Percentiles rank a stretch among this genome's conserved stretches.
These are phyloP conservation scores for Mamestra configurata DNA, from an alignment of 1,140 invertebrate genomes.

Conservation along the genomic window DNA sequence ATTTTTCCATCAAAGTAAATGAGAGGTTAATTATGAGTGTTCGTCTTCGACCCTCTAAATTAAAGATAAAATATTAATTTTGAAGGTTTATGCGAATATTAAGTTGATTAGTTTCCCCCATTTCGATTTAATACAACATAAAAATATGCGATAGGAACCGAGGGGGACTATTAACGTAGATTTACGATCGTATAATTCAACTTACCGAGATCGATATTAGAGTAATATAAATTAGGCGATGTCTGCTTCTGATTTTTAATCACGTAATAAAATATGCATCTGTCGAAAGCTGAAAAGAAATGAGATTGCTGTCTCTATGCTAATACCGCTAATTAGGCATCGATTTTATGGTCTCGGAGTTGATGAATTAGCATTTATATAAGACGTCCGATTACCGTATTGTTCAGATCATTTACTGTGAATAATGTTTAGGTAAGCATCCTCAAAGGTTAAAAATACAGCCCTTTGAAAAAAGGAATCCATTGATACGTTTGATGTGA, in stretches of 20 bases:
- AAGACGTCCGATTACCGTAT: neutral
- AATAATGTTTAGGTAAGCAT: slow-evolving; percentile 10
- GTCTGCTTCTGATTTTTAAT: slow-evolving; percentile 44
- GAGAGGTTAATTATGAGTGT: slow-evolving; percentile 21
- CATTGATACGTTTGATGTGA: slow-evolving; percentile 41
- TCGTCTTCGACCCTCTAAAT: slow-evolving; percentile 25
- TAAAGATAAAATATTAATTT: slow-evolving; percentile 46
- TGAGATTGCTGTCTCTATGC: neutral
- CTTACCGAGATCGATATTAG: slow-evolving; percentile 26
- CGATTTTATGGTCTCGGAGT: slow-evolving; percentile 4
- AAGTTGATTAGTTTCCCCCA: slow-evolving; percentile 50
- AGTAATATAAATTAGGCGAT: slow-evolving; percentile 27
- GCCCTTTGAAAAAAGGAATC: neutral
- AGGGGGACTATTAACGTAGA: slow-evolving; percentile 37
- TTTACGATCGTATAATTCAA: slow-evolving; percentile 39
- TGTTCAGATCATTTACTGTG: neutral
- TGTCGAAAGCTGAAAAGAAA: neutral
- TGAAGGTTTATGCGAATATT: slow-evolving; percentile 47
- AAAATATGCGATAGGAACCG: slow-evolving; percentile 44
- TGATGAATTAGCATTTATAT: slow-evolving; percentile 16
- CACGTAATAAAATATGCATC: slow-evolving; percentile 41
- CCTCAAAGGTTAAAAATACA: slow-evolving; percentile 24
- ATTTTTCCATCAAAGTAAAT: slow-evolving; percentile 41
- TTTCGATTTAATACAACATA: slow-evolving; percentile 46
- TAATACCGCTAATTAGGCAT: slow-evolving; percentile 16